Base-by-base conservation (phyloP, 2,888 invertebrate genomes). In the Patella depressa region DNA sequence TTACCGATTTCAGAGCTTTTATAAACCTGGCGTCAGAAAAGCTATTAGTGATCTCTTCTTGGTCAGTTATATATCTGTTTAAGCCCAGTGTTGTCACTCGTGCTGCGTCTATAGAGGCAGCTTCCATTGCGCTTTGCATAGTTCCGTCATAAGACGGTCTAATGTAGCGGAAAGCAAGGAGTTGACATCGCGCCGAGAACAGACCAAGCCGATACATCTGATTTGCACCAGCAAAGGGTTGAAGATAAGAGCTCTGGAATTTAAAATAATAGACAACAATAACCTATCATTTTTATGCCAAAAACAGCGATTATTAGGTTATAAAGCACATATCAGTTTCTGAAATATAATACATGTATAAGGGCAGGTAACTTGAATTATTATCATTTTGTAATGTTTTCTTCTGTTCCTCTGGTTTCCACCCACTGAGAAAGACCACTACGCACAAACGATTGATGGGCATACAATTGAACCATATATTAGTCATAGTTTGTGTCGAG, bases 161-260 rank as follows among this genome's bases (percentile, higher is more conserved):
- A 54, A 80, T 78, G 78, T 88, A 88, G 29, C 89, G 85, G 77
- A 86, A 88, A 15, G 89, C 88, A 53, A 84, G 81, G 12, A 89
- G 77, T 71, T 85, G 81, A 76, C 87, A 85, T 24, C 82, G 82
- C 0, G 86, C 87, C 4, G 85, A 82, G 72, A 84, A 87, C 12
- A 87, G 77, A 1, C 87, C 85, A 17, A 86, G 81, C 45, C 82
- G 77, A 82, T 87, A 88, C 85, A 88, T 87, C 76, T 86, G 84
- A 55, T 82, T 82, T 17, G 79, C 80, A 11, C 87, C 86, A 12
- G 84, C 78, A 2, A 89, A 75, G 2, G 87, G 84, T 53, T 83
- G 72, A 11, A 88, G 80, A 73, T 81, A 81, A 2, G 87, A 84
- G 24, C 80, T 82, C 87, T 87, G 81, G 3, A 72, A 65, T 3